These are phyloP conservation scores for Icerya purchasi DNA, from an alignment of 2,888 invertebrate species.

Conservation along the genomic window DNA sequence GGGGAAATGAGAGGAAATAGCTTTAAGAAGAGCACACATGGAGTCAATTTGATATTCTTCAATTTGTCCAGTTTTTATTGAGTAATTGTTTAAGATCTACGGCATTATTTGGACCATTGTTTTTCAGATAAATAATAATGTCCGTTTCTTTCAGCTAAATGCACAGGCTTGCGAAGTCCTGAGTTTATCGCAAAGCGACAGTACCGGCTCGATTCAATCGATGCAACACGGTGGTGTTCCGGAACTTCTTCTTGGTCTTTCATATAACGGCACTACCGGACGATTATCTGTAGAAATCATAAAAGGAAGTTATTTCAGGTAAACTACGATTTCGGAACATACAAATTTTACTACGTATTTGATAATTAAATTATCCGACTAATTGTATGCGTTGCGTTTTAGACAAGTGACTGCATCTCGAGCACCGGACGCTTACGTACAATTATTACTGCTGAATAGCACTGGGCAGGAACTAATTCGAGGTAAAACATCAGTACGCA, in stretches of 20 bases:
- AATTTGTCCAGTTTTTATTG: no score
- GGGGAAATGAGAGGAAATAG: no score
- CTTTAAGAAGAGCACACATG: no score
- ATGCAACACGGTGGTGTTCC: conserved; percentile 67
- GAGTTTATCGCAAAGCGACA: conserved; percentile 74
- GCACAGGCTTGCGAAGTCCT: conserved; percentile 35
- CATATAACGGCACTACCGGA: conserved; percentile 84
- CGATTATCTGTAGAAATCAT: conserved; percentile 77
- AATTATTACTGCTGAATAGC: conserved; percentile 73
- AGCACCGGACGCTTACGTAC: conserved; percentile 84
- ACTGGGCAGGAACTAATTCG: conserved; percentile 82
- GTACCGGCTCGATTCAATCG: conserved; percentile 70
- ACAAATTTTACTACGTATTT: no score
- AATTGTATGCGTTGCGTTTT: no score
- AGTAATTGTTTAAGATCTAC: no score
- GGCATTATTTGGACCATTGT: no score
- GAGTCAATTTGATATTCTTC: no score
- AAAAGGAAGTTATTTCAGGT: conserved; percentile 49
- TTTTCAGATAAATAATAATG: no score
- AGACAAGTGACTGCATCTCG: conserved; percentile 53
- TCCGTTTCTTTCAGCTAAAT: conserved; percentile 29
- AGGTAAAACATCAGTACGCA: conserved; percentile 74
- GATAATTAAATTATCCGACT: no score
- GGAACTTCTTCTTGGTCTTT: conserved; percentile 66
- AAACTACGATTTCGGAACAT: no score